Evolutionary conservation across 2,888 invertebrate species (phyloP).

Genomic region (Watsonalla cultraria): DNA sequence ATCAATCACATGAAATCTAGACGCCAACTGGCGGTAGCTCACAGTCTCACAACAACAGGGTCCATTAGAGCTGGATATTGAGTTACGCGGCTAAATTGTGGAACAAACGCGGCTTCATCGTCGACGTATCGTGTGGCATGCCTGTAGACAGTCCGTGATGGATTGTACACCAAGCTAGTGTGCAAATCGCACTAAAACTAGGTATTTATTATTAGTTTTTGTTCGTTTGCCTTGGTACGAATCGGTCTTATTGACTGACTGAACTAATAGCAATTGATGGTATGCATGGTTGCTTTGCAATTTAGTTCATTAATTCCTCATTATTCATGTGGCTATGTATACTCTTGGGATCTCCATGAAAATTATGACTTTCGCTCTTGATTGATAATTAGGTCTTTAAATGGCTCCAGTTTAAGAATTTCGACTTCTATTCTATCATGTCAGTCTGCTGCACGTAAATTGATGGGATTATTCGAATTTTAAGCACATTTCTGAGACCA

Average conservation of each 20-base stretch:
- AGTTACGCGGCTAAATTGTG: slow-evolving; percentile 67
- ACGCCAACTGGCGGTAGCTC: slow-evolving; percentile 21
- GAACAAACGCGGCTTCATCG: slow-evolving; percentile 56
- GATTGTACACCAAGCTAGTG: slow-evolving; percentile 25
- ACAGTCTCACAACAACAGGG: slow-evolving; percentile 30
- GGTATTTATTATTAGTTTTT: background rate
- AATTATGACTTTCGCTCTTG: no score
- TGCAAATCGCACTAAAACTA: slow-evolving; percentile 8
- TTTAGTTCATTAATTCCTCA: no score
- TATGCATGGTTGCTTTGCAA: no score
- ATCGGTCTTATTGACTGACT: background rate
- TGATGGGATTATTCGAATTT: no score
- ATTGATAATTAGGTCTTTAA: no score
- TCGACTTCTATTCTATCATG: no score
- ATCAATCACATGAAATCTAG: slow-evolving; percentile 17
- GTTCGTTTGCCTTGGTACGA: background rate
- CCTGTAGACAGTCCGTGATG: slow-evolving; percentile 29
- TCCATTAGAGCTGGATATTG: slow-evolving; percentile 59
- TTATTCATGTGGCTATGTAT: no score
- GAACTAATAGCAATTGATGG: background rate
- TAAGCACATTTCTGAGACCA: no score
- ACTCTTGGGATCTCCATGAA: no score
- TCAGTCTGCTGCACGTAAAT: no score
- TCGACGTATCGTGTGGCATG: slow-evolving; percentile 48
- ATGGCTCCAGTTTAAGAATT: no score